Evolutionary conservation across 30 jellyfish, hydroid and myxozoan genomes (phyloP).

Genomic region (Euphysa ruthae): DNA sequence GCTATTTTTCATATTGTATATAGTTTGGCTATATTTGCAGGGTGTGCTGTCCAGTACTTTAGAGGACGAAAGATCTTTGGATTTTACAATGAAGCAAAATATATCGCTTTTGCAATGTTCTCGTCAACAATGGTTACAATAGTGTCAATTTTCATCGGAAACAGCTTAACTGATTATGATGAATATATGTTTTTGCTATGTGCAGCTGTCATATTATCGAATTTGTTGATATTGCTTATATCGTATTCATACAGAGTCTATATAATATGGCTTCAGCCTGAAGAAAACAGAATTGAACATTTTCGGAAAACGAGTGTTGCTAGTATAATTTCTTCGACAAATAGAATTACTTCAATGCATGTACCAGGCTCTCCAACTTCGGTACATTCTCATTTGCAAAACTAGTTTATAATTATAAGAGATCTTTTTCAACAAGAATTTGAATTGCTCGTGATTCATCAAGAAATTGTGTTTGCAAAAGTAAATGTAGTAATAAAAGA

Average conservation of each 20-base stretch:
- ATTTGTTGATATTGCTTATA: not conserved
- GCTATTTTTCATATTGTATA: not conserved
- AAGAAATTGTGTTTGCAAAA: no score
- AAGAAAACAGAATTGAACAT: not conserved
- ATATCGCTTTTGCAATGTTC: slow-evolving; percentile 28
- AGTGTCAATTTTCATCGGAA: not conserved
- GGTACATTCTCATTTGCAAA: no score
- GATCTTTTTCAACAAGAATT: no score
- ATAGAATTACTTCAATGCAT: no score
- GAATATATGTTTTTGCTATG: not conserved
- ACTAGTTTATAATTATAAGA: no score
- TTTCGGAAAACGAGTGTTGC: not conserved
- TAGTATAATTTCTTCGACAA: no score
- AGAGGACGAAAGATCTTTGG: slow-evolving; percentile 19
- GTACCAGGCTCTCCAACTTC: no score
- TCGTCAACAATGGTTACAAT: not conserved
- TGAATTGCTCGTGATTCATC: no score
- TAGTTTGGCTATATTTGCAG: not conserved
- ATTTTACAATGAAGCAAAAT: slow-evolving; percentile 26
- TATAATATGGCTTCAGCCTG: slow-evolving; percentile 8
- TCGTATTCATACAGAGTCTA: slow-evolving; percentile 11
- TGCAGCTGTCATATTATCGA: not conserved
- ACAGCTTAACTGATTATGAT: not conserved
- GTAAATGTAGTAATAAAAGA: no score
- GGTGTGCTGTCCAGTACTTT: slow-evolving; percentile 25